Conservation (phyloP, 2,888 invertebrate species). For the Ochropleura plecta region DNA sequence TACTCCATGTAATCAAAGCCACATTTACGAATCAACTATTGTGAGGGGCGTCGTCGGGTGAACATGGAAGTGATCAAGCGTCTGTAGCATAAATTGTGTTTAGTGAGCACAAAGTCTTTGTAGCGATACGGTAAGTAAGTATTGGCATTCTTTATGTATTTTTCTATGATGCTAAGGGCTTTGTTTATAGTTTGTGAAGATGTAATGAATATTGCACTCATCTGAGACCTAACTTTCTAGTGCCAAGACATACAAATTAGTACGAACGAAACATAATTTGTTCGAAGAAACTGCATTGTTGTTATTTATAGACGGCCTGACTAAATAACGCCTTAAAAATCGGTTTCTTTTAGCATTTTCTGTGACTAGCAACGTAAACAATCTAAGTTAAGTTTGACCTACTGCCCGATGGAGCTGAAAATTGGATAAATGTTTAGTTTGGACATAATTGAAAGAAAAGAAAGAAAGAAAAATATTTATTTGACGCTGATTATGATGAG, state of each 20-base stretch:
- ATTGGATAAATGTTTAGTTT: too few relatives aligned
- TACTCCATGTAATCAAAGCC: constrained; percentile 63
- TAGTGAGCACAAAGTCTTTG: constrained; percentile 53
- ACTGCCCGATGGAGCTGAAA: too few relatives aligned
- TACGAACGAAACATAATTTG: constrained; percentile 2
- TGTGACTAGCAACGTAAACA: too few relatives aligned
- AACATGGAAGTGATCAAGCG: constrained; percentile 47
- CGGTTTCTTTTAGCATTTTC: too few relatives aligned
- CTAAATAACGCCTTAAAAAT: too few relatives aligned
- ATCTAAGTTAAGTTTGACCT: too few relatives aligned
- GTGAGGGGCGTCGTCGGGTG: constrained; percentile 57
- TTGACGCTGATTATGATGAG: too few relatives aligned
- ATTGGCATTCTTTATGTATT: constrained; percentile 22
- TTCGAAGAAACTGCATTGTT: background rate
- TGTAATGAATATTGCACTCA: constrained; percentile 22
- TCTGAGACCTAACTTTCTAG: background rate
- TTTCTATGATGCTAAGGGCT: constrained; percentile 4
- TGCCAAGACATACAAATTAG: constrained; percentile 9
- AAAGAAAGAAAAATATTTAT: too few relatives aligned
- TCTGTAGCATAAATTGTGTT: constrained; percentile 64
- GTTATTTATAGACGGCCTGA: background rate
- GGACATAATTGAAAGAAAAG: too few relatives aligned
- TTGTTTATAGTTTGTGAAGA: constrained; percentile 11
- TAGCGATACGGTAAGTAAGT: background rate
- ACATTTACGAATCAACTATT: constrained; percentile 69